Conservation (phyloP, 2,797 vertebrate species). For the Tolypeutes matacus region DNA sequence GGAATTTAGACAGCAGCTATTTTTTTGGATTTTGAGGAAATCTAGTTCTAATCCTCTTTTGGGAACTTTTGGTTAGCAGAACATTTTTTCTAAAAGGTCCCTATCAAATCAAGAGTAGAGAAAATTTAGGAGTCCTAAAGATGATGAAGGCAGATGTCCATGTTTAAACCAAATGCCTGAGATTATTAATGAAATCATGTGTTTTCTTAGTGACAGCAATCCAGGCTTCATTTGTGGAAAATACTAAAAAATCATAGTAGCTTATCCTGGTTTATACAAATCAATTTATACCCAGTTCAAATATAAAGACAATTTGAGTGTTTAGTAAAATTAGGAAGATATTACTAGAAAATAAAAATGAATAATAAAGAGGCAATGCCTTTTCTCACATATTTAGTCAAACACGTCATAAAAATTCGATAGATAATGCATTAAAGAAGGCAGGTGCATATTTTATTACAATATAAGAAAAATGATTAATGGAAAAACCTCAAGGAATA, state of each 20-base stretch:
- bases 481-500: background rate
- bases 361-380: background rate
- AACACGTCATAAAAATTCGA: too few relatives aligned
- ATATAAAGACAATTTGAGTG: background rate
- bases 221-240: background rate
- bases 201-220: background rate
- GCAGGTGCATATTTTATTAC: too few relatives aligned
- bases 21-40: background rate
- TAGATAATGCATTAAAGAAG: too few relatives aligned
- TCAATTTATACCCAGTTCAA: background rate
- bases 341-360: background rate
- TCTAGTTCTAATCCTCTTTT: background rate
- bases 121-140: background rate
- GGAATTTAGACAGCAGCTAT: background rate
- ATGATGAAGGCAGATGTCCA: background rate
- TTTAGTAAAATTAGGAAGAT: background rate
- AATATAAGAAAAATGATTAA: too few relatives aligned
- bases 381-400: background rate
- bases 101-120: background rate
- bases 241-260: background rate
- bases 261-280: background rate
- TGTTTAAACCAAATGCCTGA: background rate
- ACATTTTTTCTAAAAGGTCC: background rate
- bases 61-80: background rate
- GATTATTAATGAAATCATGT: background rate